phyloP scores from a whole-genome alignment of 1,140 invertebrate genomes.

The Aphelenchoides fujianensis region DNA sequence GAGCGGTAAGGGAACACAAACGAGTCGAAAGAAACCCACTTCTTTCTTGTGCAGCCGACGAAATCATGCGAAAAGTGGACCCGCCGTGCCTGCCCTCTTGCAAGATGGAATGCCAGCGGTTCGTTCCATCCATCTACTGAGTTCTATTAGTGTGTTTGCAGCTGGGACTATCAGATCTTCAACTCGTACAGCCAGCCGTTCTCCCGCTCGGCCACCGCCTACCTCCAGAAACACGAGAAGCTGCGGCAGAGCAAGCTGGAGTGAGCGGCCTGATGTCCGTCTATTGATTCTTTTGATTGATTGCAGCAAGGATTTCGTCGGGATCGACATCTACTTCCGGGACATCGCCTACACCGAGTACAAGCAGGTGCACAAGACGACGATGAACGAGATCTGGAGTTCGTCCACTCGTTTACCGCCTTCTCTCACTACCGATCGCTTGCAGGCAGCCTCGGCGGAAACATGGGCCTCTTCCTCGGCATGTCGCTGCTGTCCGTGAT shows the following conservation, averaged over 20 bases:
- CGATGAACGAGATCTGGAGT: conserved; percentile 48
- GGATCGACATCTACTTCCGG: conserved; percentile 59
- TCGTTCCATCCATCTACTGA: too few species aligned
- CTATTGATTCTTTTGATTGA: too few species aligned
- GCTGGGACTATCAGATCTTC: conserved; percentile 54
- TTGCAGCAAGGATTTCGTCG: conserved; percentile 54
- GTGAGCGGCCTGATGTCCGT: too few species aligned
- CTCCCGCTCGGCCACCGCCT: conserved; percentile 37
- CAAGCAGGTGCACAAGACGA: conserved; percentile 52
- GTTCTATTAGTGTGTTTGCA: too few species aligned
- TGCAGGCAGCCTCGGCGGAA: conserved; percentile 55
- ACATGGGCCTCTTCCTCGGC: conserved; percentile 61
- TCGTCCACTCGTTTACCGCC: too few species aligned
- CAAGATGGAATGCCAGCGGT: conserved; percentile 58
- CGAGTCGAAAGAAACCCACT: too few species aligned
- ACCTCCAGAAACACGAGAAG: conserved; percentile 30
- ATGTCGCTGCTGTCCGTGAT: conserved; percentile 55
- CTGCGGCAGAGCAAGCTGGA: conserved; percentile 32
- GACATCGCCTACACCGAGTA: conserved; percentile 61
- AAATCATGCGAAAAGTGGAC: conserved; percentile 14
- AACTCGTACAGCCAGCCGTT: conserved; percentile 56
- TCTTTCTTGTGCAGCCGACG: conserved; percentile 27
- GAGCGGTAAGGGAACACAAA: background rate
- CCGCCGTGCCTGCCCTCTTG: conserved; percentile 39
- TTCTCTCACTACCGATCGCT: background rate